Evolutionary conservation across 1,140 invertebrate genomes (phyloP).

Genomic region (Ceratosolen fusciceps): DNA sequence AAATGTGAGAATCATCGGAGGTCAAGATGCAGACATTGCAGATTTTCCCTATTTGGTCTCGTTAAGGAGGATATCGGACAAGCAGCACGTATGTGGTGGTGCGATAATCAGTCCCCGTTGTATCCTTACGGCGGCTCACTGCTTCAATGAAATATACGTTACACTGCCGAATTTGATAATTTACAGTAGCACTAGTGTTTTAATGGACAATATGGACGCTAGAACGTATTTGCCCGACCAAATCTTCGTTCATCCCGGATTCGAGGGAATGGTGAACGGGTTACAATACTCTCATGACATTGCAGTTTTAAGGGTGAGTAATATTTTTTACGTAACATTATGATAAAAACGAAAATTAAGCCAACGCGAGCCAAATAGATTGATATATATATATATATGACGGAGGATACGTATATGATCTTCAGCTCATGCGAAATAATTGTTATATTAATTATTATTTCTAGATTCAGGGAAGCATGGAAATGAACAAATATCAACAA

Average conservation of each 20-base stretch:
- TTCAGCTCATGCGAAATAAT: no score
- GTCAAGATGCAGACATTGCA: neutral
- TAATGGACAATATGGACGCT: neutral
- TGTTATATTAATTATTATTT: no score
- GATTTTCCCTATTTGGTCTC: conserved; percentile 2
- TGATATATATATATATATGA: no score
- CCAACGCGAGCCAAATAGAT: no score
- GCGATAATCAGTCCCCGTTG: neutral
- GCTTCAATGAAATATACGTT: neutral
- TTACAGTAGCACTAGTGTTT: neutral
- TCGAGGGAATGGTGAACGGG: neutral
- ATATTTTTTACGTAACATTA: no score
- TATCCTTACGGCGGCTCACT: conserved; percentile 8
- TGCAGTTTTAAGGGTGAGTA: neutral
- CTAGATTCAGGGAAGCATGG: neutral
- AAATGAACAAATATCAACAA: neutral
- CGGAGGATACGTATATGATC: no score
- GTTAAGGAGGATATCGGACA: neutral
- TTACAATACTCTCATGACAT: neutral
- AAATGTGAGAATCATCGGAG: neutral
- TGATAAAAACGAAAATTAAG: no score
- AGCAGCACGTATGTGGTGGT: neutral
- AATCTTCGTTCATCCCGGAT: neutral
- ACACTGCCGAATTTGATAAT: neutral
- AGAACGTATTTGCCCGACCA: neutral